Conservation (phyloP, 2,797 vertebrate genomes). For the Onychomys leucogaster region DNA sequence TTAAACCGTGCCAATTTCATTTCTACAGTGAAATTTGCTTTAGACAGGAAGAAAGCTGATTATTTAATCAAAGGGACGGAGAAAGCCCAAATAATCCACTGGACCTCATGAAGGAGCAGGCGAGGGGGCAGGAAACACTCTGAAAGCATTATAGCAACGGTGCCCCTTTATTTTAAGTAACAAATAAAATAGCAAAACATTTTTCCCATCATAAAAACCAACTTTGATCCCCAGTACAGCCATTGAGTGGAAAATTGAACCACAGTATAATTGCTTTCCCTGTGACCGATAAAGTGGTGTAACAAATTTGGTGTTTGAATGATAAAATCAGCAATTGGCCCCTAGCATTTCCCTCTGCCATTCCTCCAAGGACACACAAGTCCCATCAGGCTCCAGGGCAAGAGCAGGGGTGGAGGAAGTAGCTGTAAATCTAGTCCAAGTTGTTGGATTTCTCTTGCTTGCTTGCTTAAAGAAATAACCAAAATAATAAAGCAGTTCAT, state of each 20-base stretch:
- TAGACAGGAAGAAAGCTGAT: slow-evolving; percentile 82
- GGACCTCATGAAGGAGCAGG: slow-evolving; percentile 75
- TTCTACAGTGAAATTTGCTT: slow-evolving; percentile 82
- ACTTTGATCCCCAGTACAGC: slow-evolving; percentile 95
- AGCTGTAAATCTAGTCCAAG: slow-evolving; percentile 90
- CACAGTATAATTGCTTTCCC: slow-evolving; percentile 96
- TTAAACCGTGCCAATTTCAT: slow-evolving; percentile 86
- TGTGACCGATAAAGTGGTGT: slow-evolving; percentile 97
- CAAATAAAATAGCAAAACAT: slow-evolving; percentile 88
- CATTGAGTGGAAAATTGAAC: slow-evolving; percentile 95
- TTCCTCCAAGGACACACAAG: slow-evolving; percentile 92
- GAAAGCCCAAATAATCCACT: slow-evolving; percentile 82
- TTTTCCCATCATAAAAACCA: slow-evolving; percentile 88
- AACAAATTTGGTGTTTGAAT: slow-evolving; percentile 96
- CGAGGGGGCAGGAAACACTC: slow-evolving; percentile 45
- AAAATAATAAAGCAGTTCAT: slow-evolving; percentile 70
- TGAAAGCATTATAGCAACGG: slow-evolving; percentile 70
- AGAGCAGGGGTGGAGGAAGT: slow-evolving; percentile 87
- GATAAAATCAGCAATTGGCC: slow-evolving; percentile 95
- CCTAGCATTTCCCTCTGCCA: slow-evolving; percentile 90
- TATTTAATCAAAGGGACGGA: slow-evolving; percentile 84
- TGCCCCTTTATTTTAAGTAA: slow-evolving; percentile 88
- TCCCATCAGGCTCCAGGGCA: slow-evolving; percentile 91
- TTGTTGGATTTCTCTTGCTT: slow-evolving; percentile 77
- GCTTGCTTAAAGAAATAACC: slow-evolving; percentile 67